Conservation (phyloP, 2,888 invertebrate genomes). For the Ichneumoninae sp. region DNA sequence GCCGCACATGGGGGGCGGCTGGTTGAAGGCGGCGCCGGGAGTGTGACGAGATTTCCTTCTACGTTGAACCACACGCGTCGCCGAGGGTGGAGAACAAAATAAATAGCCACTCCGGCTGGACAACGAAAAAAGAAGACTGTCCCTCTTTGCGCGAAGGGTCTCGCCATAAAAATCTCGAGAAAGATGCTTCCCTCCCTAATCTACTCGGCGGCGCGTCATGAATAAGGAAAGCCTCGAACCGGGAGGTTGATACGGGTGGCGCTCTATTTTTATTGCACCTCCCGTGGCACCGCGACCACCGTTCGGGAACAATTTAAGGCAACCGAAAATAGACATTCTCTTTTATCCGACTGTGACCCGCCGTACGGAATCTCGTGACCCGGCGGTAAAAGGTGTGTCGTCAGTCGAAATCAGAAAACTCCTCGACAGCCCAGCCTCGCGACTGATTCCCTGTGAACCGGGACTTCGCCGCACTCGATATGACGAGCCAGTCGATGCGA, state of each 20-base stretch:
- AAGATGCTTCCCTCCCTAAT: slow-evolving; percentile 32
- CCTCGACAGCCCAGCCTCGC: not conserved
- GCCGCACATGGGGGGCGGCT: not conserved
- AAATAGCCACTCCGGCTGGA: slow-evolving; percentile 40
- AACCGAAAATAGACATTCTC: not conserved
- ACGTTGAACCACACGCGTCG: slow-evolving; percentile 15
- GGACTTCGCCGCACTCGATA: not conserved
- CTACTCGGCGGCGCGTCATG: slow-evolving; percentile 22
- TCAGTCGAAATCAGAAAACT: not conserved
- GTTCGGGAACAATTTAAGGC: not conserved
- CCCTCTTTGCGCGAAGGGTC: slow-evolving; percentile 2
- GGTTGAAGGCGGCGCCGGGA: not conserved
- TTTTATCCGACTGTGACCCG: not conserved
- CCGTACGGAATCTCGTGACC: not conserved
- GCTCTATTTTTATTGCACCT: not conserved
- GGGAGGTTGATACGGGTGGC: not conserved
- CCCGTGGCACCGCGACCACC: not conserved
- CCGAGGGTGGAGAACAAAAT: slow-evolving; percentile 39
- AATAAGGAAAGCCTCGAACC: slow-evolving; percentile 7
- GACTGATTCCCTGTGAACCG: not conserved
- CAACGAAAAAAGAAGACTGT: slow-evolving; percentile 10
- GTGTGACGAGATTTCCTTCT: slow-evolving; percentile 41
- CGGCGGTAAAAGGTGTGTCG: not conserved
- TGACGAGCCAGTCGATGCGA: not conserved
- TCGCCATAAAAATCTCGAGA: slow-evolving; percentile 29